Base-by-base conservation (phyloP, 2,888 invertebrate species). In the Dolomedes plantarius region DNA sequence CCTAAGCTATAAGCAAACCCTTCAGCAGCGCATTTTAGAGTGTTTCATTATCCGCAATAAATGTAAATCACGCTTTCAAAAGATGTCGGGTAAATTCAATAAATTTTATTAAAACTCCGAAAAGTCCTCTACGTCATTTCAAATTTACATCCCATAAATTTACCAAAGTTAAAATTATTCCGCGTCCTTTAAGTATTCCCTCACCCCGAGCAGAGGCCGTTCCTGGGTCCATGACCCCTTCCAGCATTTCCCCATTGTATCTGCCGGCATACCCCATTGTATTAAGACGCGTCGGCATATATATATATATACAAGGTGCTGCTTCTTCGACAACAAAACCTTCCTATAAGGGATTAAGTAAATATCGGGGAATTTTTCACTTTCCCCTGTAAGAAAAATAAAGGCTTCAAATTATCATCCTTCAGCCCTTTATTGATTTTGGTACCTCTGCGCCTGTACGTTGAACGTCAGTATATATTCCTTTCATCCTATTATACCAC, bases 391-490 rank as follows among this genome's bases (percentile, higher is more conserved):
- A 83, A 82, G 72, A 67, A 76, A 83, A 77, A 77, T 72, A 83
- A 77, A 83, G 71, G 74, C 74, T 81, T 81, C 81, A 83, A 76
- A n/a, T 72, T 77, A 83, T 73, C 72, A 69, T 31, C 72, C 39
- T n/a, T 71, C 76, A 85, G 77, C 83, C 83, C 77, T 85, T 85
- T 85, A 85, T 85, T 85, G 83, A 77, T 85, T 78, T 77, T 83
- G n/a, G 31, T 29, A 36, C 77, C 67, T 71, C 71, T 77, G 65
- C 76, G 71, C 75, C 69, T 81, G 32, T 72, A 50, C 73, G 19
- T 72, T 85, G 69, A 31, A 50, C 46, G 71, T 76, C 82, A 71
- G 64, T 76, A 73, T 31, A 50, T 23, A 56, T 71, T 71, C 46
- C 65, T 50, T 56, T 67, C 39, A 29, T 74, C 68, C 27, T 56